A percentile compares a stretch with the other conserved stretches of the same genome.
Evolutionary conservation across 1,140 invertebrate genomes (phyloP).

Genomic region (Popillia japonica): DNA sequence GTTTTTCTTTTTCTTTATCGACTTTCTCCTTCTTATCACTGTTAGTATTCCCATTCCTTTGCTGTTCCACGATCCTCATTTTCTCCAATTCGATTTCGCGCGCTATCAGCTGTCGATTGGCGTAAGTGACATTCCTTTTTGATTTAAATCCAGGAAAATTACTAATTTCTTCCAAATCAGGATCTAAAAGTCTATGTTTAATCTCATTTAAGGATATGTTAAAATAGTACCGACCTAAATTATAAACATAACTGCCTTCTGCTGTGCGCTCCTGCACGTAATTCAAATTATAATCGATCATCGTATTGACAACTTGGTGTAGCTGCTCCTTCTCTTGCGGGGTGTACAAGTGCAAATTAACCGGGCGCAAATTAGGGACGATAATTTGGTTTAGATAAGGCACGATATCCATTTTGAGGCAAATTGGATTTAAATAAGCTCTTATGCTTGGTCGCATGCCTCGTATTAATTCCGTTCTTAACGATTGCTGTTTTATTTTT

Average conservation of each 20-base stretch:
- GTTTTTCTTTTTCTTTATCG: constrained; percentile 31
- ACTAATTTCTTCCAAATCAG: constrained; percentile 61
- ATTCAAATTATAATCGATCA: constrained; percentile 89
- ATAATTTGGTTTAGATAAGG: constrained; percentile 80
- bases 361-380: constrained; percentile 79
- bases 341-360: constrained; percentile 79
- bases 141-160: constrained; percentile 55
- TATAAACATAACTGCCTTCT: constrained; percentile 83
- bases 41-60: constrained; percentile 18
- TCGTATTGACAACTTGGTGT: constrained; percentile 76
- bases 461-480: constrained; percentile 68
- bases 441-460: constrained; percentile 70
- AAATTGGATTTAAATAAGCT: constrained; percentile 65
- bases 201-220: neutral
- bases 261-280: constrained; percentile 81
- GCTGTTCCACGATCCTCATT: constrained; percentile 64
- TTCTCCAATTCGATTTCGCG: constrained; percentile 79
- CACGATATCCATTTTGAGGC: constrained; percentile 75
- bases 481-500: constrained; percentile 65
- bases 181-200: constrained; percentile 47
- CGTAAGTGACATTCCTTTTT: constrained; percentile 66
- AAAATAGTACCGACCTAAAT: constrained; percentile 77
- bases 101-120: constrained; percentile 79
- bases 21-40: constrained; percentile 7
- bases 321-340: constrained; percentile 78